phyloP scores from a whole-genome alignment of 2,888 invertebrate species.

The Cloeon dipterum region DNA sequence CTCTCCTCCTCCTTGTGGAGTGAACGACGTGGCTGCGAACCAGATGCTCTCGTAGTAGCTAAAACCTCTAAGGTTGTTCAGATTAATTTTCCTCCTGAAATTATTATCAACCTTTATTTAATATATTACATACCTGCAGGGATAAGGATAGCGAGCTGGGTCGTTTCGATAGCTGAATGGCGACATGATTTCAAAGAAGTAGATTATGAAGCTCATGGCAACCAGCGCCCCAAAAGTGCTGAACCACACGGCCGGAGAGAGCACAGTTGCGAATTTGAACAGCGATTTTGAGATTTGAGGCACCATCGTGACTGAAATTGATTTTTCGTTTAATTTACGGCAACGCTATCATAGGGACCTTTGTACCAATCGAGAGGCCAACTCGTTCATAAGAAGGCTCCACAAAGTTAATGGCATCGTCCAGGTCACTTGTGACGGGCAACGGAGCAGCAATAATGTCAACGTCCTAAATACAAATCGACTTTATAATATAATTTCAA shows the following conservation, averaged over 20 bases:
- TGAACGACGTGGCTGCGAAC: constrained; percentile 83
- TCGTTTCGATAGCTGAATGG: constrained; percentile 75
- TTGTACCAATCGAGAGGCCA: constrained; percentile 68
- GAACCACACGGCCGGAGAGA: constrained; percentile 69
- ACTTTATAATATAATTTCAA: constrained; percentile 6
- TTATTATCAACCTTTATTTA: no score
- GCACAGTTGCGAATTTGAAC: constrained; percentile 84
- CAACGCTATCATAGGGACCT: no score
- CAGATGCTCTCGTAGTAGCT: constrained; percentile 80
- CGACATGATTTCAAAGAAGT: constrained; percentile 72
- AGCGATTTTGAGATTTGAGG: constrained; percentile 58
- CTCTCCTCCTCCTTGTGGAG: constrained; percentile 80
- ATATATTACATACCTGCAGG: no score
- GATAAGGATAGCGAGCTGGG: constrained; percentile 53
- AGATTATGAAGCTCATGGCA: constrained; percentile 67
- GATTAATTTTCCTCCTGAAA: no score
- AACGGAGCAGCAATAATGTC: constrained; percentile 63
- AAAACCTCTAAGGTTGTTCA: constrained; percentile 53
- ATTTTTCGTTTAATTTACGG: no score
- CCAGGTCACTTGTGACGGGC: constrained; percentile 76
- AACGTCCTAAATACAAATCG: constrained; percentile 33
- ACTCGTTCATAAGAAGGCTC: constrained; percentile 81
- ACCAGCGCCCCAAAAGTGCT: constrained; percentile 65
- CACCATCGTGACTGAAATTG: constrained; percentile 69
- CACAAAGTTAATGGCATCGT: constrained; percentile 75